Evolutionary conservation across 2,113 vertebrate genomes (phyloP), one percentile per base, ranked within the genome.

Genomic region (Capreolus pygargus): DNA sequence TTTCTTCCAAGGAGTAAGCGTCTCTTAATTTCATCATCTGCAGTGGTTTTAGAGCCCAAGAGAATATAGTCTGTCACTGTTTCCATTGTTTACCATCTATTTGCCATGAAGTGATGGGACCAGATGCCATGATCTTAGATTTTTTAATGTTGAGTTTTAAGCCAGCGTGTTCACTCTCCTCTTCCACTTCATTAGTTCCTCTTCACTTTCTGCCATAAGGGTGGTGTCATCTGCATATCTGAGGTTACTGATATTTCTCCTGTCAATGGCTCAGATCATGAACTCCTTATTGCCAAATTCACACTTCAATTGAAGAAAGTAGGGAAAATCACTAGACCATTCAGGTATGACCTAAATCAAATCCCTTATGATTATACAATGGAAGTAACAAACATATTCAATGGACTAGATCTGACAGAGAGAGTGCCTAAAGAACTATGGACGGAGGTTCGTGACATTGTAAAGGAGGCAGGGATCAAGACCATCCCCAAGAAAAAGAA

Each of bases 401-500:
- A 67, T 17, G 17, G 8, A 67, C 5, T 67, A 67, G 33, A 36
- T 36, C 33, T 67, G 17, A 67, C 2, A 67, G 16, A 67, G 1
- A 67, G 61, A 67, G 17, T 36, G 33, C 64, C 64, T 67, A 33
- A 36, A 36, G 64, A 36, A 36, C 64, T 36, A 67, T 21, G 33
- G 33, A 67, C 0, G 0, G 33, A 67, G 64, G 64, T 36, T 36
- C 1, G 1, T 36, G 64, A 67, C 61, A 64, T 1, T 67, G 64
- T 36, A 67, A 16, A 5, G 33, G 64, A 67, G 64, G 8, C 64
- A 21, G 33, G 8, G 33, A 67, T 36, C 33, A 67, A 67, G 64
- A 67, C 64, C 17, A 36, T 21, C 8, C 4, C 64, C 33, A 36
- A 21, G 33, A 21, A 36, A 67, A 67, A 67, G 64, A 67, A 21